Conservation (phyloP, 2,113 vertebrate species). For the Marmota flaviventris region DNA sequence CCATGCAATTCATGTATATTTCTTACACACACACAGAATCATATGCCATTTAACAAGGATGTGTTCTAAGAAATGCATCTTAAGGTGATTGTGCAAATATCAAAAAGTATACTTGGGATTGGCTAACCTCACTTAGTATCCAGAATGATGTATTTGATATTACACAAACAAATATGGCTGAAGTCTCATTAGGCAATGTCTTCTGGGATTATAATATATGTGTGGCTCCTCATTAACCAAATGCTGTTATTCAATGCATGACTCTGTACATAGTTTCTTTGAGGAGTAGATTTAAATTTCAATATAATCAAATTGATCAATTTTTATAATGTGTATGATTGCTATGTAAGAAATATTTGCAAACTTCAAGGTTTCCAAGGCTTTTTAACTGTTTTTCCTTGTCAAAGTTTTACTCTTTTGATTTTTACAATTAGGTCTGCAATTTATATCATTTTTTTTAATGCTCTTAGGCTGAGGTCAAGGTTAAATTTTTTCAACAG, state of each 20-base stretch:
- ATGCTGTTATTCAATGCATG: not conserved
- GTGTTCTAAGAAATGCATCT: not conserved
- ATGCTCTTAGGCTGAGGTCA: not conserved
- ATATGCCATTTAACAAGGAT: not conserved
- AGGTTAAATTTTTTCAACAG: not conserved
- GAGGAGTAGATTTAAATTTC: not conserved
- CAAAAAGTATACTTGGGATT: no score
- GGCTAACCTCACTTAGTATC: no score
- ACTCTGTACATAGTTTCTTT: not conserved
- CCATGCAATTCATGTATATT: no score
- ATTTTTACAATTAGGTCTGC: no score
- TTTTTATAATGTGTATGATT: not conserved
- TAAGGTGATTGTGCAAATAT: not conserved
- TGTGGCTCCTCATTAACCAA: not conserved
- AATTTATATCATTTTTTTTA: not conserved
- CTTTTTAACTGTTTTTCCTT: not conserved
- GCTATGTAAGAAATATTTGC: not conserved
- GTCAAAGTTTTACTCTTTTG: not conserved
- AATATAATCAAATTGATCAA: not conserved
- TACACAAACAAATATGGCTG: not conserved
- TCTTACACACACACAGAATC: not conserved
- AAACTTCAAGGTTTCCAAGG: not conserved
- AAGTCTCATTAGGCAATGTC: not conserved
- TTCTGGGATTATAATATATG: not conserved
- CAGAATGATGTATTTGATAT: no score